Conservation (phyloP, 2,888 invertebrate genomes). For the Hipparchia sbordonii region DNA sequence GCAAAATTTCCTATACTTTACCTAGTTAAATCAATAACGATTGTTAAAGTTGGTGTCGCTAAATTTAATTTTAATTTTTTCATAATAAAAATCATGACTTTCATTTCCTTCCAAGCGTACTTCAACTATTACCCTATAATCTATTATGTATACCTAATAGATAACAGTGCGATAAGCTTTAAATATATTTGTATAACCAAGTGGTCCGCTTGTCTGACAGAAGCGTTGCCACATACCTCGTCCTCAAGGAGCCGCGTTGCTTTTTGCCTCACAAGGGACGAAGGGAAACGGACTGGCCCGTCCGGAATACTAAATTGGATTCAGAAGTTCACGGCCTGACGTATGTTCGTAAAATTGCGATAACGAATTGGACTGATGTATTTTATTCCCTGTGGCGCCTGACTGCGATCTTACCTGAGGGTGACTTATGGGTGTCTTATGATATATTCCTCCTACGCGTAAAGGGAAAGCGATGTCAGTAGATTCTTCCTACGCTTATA, state of each 20-base stretch:
- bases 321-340: conserved; percentile 7
- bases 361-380: conserved; percentile 8
- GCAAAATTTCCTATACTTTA: too few species aligned
- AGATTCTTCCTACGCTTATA: too few species aligned
- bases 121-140: too few species aligned
- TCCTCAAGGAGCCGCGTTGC: not conserved
- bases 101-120: too few species aligned
- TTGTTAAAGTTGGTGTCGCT: too few species aligned
- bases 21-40: too few species aligned
- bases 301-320: conserved; percentile 16
- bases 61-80: too few species aligned
- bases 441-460: too few species aligned
- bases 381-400: not conserved
- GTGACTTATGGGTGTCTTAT: not conserved
- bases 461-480: too few species aligned
- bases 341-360: conserved; percentile 15
- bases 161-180: too few species aligned
- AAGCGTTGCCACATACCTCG: not conserved
- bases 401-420: not conserved
- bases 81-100: too few species aligned
- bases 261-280: not conserved
- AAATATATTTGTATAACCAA: not conserved
- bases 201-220: not conserved
- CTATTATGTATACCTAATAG: not conserved
- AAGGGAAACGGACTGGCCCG: conserved; percentile 6